Evolutionary conservation across 1,140 invertebrate genomes (phyloP).

Genomic region (Harpegnathos saltator): DNA sequence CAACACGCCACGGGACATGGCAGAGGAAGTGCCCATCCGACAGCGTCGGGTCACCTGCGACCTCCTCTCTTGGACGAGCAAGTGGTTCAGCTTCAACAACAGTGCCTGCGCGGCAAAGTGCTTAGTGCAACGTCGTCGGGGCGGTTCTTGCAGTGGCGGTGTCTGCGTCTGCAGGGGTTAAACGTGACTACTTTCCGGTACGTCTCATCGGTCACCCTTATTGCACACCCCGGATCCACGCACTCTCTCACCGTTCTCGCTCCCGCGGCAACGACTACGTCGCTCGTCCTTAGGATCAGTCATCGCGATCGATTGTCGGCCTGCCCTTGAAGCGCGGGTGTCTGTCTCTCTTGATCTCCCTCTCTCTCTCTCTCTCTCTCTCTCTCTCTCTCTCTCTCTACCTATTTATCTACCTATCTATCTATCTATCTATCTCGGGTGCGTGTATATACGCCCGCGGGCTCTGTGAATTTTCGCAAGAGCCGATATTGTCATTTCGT

Average conservation of each 20-base stretch:
- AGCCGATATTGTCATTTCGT: constrained; percentile 2
- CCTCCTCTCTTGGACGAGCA: constrained; percentile 65
- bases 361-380: background rate
- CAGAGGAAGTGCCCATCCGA: background rate
- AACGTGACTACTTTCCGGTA: background rate
- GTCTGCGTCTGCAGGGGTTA: constrained; percentile 71
- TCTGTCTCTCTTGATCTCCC: background rate
- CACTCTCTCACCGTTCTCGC: background rate
- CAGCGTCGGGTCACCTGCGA: constrained; percentile 71
- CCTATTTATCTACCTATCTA: too few species aligned
- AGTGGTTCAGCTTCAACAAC: constrained; percentile 59
- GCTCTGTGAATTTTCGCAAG: constrained; percentile 7
- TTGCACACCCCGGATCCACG: constrained; percentile 10
- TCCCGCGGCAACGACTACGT: constrained; percentile 15
- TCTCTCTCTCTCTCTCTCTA: background rate
- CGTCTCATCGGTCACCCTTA: background rate
- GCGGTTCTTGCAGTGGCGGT: constrained; percentile 73
- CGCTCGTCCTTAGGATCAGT: constrained; percentile 34
- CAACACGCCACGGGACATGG: background rate
- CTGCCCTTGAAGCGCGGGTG: background rate
- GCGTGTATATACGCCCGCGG: background rate
- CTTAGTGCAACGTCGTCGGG: constrained; percentile 63
- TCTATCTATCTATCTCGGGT: background rate
- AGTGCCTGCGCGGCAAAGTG: constrained; percentile 75
- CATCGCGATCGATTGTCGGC: constrained; percentile 8